phyloP scores from a whole-genome alignment of 2,113 vertebrate genomes.

The Amphilophus citrinellus region DNA sequence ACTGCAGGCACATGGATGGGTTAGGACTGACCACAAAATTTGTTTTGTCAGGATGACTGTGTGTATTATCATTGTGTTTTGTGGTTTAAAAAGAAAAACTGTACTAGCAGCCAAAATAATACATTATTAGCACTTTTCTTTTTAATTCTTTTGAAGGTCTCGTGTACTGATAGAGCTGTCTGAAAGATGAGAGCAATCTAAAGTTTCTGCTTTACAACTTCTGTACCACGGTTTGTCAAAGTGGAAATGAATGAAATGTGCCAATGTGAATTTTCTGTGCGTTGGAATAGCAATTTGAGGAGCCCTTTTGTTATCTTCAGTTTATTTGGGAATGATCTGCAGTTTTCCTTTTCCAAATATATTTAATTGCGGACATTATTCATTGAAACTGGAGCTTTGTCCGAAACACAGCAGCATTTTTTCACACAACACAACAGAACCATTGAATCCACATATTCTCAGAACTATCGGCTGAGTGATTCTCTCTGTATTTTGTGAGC shows the following conservation, averaged over 20 bases:
- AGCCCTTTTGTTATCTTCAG: neutral
- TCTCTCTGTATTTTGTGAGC: neutral
- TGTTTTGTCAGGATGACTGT: neutral
- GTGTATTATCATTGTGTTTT: constrained; percentile 28
- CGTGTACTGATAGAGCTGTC: constrained; percentile 8
- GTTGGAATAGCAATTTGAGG: neutral
- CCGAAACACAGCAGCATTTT: neutral
- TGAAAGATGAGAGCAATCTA: neutral
- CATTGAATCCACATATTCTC: neutral
- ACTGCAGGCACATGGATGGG: neutral
- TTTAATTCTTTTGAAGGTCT: constrained; percentile 5
- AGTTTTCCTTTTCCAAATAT: neutral
- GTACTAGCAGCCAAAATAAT: constrained; percentile 2
- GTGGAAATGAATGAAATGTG: constrained; percentile 18
- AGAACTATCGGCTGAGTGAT: neutral
- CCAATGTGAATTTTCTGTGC: constrained; percentile 22
- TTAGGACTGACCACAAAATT: neutral
- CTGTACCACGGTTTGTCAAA: neutral
- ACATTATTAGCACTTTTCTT: constrained; percentile 13
- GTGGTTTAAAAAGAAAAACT: constrained; percentile 1
- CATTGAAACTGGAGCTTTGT: neutral
- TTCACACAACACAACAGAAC: neutral
- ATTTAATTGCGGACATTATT: neutral
- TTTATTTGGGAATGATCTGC: neutral
- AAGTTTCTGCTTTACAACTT: constrained; percentile 13